These are phyloP conservation scores for Hydrozoanthus gracilis DNA, from an alignment of 92 coral and sea anemone species.

Conservation along the genomic window DNA sequence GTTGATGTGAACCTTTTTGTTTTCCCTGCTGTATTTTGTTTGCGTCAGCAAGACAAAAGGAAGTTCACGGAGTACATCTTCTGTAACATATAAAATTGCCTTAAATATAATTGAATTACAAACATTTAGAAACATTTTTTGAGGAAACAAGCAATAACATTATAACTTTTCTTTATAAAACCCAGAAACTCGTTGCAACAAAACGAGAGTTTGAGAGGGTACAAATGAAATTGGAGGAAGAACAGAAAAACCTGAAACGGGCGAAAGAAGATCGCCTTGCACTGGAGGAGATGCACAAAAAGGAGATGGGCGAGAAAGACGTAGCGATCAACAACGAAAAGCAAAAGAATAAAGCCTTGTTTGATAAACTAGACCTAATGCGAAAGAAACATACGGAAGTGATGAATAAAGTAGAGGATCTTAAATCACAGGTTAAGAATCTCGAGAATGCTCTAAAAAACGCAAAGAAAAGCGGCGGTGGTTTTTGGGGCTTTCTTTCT, in stretches of 20 bases:
- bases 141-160: too few relatives aligned
- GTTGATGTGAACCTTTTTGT: too few relatives aligned
- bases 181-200: not conserved
- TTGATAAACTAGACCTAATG: not conserved
- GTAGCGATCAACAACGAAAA: slow-evolving; percentile 12
- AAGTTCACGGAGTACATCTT: too few relatives aligned
- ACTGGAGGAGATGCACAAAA: slow-evolving; percentile 21
- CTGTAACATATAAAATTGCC: too few relatives aligned
- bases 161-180: not conserved
- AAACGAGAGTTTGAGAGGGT: slow-evolving; percentile 47
- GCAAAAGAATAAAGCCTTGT: slow-evolving; percentile 18
- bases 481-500: not conserved
- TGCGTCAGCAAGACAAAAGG: too few relatives aligned
- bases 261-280: slow-evolving; percentile 19
- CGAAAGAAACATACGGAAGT: not conserved
- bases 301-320: slow-evolving; percentile 34
- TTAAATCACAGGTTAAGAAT: not conserved
- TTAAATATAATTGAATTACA: too few relatives aligned
- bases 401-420: not conserved
- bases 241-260: slow-evolving; percentile 20
- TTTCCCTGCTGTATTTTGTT: too few relatives aligned
- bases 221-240: slow-evolving; percentile 40
- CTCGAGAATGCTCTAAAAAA: not conserved
- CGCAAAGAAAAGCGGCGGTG: not conserved
- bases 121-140: too few relatives aligned